phyloP scores from a whole-genome alignment of 2,888 invertebrate species.

The Meteorus cinctellus region DNA sequence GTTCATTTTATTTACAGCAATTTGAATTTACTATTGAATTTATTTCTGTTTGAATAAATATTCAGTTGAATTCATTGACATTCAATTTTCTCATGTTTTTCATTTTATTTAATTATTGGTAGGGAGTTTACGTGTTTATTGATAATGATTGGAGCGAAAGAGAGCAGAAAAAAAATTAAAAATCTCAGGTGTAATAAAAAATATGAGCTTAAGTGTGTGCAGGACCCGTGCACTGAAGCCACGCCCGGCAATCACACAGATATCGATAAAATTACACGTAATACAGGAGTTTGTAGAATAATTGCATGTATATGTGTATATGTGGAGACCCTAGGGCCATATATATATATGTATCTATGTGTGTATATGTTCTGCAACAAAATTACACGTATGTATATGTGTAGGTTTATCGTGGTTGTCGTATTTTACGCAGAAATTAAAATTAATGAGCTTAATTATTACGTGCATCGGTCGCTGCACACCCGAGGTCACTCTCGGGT shows the following conservation, averaged over 20 bases:
- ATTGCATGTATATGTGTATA: constrained; percentile 17
- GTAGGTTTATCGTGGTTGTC: constrained; percentile 25
- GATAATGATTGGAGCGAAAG: neutral
- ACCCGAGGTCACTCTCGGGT: constrained; percentile 48
- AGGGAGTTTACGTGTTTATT: neutral
- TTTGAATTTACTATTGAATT: neutral
- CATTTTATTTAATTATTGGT: neutral
- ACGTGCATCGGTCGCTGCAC: constrained; percentile 53
- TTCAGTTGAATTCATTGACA: neutral
- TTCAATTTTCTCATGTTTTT: neutral
- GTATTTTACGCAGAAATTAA: constrained; percentile 54
- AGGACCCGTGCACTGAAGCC: constrained; percentile 27
- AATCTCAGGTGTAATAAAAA: constrained; percentile 21
- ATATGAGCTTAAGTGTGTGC: constrained; percentile 7
- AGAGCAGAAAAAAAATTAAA: neutral
- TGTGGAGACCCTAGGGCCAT: constrained; percentile 7
- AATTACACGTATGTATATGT: constrained; percentile 20
- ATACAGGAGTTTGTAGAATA: constrained; percentile 38
- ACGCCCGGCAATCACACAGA: constrained; percentile 40
- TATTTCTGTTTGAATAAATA: neutral
- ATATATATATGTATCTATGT: neutral
- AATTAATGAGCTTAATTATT: constrained; percentile 58
- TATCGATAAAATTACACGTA: constrained; percentile 42
- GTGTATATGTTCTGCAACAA: neutral
- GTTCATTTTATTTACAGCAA: too few species aligned